Percentiles rank a stretch among this genome's conserved stretches.
Conservation (phyloP, 2,797 vertebrate species). For the Macropus fuliginosus region DNA sequence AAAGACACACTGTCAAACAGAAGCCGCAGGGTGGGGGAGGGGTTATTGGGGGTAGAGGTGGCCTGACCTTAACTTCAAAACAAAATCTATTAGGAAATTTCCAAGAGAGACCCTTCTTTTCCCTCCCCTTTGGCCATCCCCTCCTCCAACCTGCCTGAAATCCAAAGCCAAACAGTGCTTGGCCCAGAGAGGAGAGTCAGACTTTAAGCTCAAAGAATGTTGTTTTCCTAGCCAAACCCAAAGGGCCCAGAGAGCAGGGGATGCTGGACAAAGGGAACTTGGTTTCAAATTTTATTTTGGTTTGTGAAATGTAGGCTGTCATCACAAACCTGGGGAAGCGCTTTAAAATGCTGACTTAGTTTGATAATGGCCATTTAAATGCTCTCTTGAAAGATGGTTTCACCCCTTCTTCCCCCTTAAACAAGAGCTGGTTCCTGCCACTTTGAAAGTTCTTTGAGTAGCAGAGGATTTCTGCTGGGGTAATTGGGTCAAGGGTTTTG, state of each 20-base stretch:
- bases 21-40: constrained; percentile 4
- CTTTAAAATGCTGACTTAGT: neutral
- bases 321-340: neutral
- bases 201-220: neutral
- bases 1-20: constrained; percentile 67
- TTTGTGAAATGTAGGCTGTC: neutral
- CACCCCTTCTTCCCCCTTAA: neutral
- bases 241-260: neutral
- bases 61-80: constrained; percentile 60
- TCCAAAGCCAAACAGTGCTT: neutral
- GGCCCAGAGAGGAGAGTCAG: neutral
- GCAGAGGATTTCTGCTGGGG: neutral
- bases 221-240: neutral
- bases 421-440: neutral
- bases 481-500: neutral
- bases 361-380: neutral
- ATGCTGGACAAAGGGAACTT: neutral
- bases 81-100: constrained; percentile 68
- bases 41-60: neutral
- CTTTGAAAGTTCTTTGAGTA: neutral
- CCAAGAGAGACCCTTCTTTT: constrained; percentile 45
- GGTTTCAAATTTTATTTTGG: neutral
- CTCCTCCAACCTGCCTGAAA: neutral
- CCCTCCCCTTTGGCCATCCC: neutral
- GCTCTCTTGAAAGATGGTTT: neutral